Evolutionary conservation across 2,113 vertebrate genomes (phyloP), one percentile per base, ranked within the genome.

Genomic region (Anas platyrhynchos): DNA sequence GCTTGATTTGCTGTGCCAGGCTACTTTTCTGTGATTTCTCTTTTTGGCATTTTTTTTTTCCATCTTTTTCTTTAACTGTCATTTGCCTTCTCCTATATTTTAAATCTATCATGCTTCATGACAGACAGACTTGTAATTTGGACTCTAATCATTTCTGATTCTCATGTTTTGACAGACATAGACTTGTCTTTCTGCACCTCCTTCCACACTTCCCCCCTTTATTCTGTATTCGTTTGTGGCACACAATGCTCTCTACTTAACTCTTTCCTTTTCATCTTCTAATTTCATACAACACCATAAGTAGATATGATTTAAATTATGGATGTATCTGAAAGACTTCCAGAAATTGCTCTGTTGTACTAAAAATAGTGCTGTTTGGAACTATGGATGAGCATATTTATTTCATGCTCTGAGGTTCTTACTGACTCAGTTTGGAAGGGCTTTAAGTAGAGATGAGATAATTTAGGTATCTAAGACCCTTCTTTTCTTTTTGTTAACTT

Each of bases 81-180:
- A 92, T 89, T 96, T 97, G 83, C 95, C 62, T 96, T 94, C 88
- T 93, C 80, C 86, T 91, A 65, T 95, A 93, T 97, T 97, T 94
- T 95, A 96, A 93, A 95, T 96, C 91, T 93, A 92, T 95, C 95
- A 94, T 94, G 87, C 73, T 55, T 93, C 83, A 86, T 97, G 96
- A 97, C 94, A 97, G 97, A 97, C 94, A 97, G 93, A 83, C 87
- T 96, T 95, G 95, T 96, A 96, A 97, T 97, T 97, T 96, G 94
- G 97, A 95, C 91, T 97, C 91, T 95, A 94, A 96, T 96, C 78
- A 95, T 95, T 93, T 93, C 94, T 97, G 94, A 93, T 96, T 95
- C 88, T 97, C 86, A 87, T 97, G 92, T 96, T 97, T 96, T 96
- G 93, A 96, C 93, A 94, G 89, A 96, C 89, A 94, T 65, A 95